Evolutionary conservation across 2,888 invertebrate species (phyloP).

Genomic region (Lutraria lutraria): DNA sequence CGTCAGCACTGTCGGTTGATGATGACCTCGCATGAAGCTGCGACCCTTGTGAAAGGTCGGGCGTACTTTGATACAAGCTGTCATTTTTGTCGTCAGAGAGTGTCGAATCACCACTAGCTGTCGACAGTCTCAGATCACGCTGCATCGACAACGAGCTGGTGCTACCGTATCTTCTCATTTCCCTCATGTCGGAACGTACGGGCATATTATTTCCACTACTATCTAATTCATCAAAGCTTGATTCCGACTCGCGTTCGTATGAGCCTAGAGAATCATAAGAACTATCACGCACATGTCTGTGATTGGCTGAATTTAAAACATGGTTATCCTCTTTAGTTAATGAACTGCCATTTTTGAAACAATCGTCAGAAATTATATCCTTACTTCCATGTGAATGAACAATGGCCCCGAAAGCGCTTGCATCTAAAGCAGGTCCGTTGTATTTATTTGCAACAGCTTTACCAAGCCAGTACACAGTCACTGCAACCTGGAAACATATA

Average conservation of each 20-base stretch:
- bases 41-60: slow-evolving; percentile 74
- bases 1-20: slow-evolving; percentile 82
- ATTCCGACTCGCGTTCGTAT: slow-evolving; percentile 78
- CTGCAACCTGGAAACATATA: slow-evolving; percentile 82
- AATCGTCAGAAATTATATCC: slow-evolving; percentile 75
- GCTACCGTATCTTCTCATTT: slow-evolving; percentile 79
- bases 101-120: slow-evolving; percentile 59
- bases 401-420: slow-evolving; percentile 84
- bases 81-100: slow-evolving; percentile 68
- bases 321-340: slow-evolving; percentile 48
- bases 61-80: slow-evolving; percentile 78
- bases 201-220: slow-evolving; percentile 77
- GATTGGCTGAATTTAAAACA: slow-evolving; percentile 34
- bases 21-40: slow-evolving; percentile 78
- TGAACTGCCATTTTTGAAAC: slow-evolving; percentile 67
- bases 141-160: slow-evolving; percentile 67
- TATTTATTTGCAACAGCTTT: slow-evolving; percentile 74
- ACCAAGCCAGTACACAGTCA: slow-evolving; percentile 85
- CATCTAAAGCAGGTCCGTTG: slow-evolving; percentile 84
- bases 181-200: slow-evolving; percentile 67
- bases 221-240: slow-evolving; percentile 78
- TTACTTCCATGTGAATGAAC: slow-evolving; percentile 78
- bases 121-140: slow-evolving; percentile 61
- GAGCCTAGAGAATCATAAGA: slow-evolving; percentile 82
- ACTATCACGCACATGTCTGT: slow-evolving; percentile 76